Conservation (phyloP, 1,140 invertebrate species). For the Megathymus violae region DNA sequence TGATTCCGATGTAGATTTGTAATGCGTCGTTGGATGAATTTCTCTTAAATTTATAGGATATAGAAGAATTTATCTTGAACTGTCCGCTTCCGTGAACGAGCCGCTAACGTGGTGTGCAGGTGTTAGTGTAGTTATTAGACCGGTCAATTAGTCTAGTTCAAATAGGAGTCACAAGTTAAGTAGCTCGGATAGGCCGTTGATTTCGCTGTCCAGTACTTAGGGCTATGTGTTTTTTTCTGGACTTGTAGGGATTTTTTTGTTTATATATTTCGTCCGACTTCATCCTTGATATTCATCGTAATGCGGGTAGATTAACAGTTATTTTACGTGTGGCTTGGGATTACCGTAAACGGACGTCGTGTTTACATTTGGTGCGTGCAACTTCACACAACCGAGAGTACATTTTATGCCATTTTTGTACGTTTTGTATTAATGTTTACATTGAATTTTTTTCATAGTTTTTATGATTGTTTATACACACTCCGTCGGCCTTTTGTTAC, state of each 20-base stretch:
- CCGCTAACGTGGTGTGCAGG: slow-evolving; percentile 40
- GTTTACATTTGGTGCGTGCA: too few relatives aligned
- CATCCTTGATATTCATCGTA: slow-evolving; percentile 19
- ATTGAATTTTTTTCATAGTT: slow-evolving; percentile 29
- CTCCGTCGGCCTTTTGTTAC: slow-evolving; percentile 29
- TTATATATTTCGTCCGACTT: slow-evolving; percentile 23
- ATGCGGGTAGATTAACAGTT: slow-evolving; percentile 29
- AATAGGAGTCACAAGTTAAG: slow-evolving; percentile 40
- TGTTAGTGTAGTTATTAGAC: slow-evolving; percentile 56
- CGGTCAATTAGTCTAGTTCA: slow-evolving; percentile 62
- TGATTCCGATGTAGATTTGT: slow-evolving; percentile 25
- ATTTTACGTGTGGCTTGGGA: slow-evolving; percentile 25
- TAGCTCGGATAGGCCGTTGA: slow-evolving; percentile 25
- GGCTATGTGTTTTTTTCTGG: slow-evolving; percentile 26
- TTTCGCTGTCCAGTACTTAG: slow-evolving; percentile 28
- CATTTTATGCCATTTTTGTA: slow-evolving; percentile 34
- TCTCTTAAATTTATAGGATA: slow-evolving; percentile 28
- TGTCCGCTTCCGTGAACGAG: slow-evolving; percentile 32
- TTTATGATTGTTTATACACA: slow-evolving; percentile 3
- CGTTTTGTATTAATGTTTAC: slow-evolving; percentile 30
- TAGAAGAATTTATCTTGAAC: slow-evolving; percentile 33
- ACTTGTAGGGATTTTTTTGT: slow-evolving; percentile 29
- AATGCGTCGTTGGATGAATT: slow-evolving; percentile 27
- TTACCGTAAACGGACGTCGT: slow-evolving; percentile 16
- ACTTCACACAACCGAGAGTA: slow-evolving; percentile 19